Conservation (phyloP, 2,113 vertebrate species). For the Petrocephalus zakoni region DNA sequence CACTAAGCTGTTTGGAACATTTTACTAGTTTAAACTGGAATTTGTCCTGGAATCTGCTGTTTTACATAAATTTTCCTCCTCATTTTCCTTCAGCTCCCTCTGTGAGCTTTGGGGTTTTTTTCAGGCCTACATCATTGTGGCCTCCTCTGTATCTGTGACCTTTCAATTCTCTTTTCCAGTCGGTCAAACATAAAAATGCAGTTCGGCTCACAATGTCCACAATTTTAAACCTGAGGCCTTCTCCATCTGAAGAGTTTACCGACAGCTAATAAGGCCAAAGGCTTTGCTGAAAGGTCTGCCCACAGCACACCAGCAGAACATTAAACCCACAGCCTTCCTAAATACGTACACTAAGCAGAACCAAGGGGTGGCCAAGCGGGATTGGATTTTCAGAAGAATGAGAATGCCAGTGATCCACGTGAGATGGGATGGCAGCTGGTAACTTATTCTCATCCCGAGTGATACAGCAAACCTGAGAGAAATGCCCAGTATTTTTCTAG, state of each 20-base stretch:
- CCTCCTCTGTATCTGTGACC: background rate
- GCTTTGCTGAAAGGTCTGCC: background rate
- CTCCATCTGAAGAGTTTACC: background rate
- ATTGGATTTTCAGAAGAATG: background rate
- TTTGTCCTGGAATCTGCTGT: background rate
- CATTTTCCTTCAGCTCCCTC: background rate
- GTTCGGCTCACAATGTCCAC: background rate
- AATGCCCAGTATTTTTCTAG: background rate
- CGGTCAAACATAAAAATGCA: background rate
- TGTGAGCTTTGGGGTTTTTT: slow-evolving; percentile 1
- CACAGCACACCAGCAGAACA: background rate
- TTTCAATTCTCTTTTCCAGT: slow-evolving; percentile 6
- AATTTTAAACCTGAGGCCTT: background rate
- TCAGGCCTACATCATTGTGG: background rate
- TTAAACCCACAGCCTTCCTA: background rate
- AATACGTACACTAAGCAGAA: background rate
- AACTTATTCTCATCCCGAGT: background rate
- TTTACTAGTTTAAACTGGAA: background rate
- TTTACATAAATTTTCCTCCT: background rate
- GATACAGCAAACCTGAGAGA: background rate
- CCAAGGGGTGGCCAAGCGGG: background rate
- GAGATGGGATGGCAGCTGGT: background rate
- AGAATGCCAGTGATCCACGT: background rate
- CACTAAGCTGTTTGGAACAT: background rate
- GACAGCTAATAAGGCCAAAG: background rate